A percentile compares a stretch with the other conserved stretches of the same genome.
Evolutionary conservation across 1,140 invertebrate species (phyloP).

Genomic region (Papilio polyxenes): DNA sequence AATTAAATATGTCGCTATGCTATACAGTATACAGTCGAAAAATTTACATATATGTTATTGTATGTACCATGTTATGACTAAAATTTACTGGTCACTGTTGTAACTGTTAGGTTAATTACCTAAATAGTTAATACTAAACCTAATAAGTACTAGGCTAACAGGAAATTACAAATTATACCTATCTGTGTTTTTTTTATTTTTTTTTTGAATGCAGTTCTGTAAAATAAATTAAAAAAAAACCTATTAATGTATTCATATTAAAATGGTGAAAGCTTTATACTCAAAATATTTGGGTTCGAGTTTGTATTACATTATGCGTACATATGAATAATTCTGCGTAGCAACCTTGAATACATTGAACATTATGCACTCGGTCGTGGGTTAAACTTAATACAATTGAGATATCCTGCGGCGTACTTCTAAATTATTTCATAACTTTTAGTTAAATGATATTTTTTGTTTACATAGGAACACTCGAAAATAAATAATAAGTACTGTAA

Average conservation of each 20-base stretch:
- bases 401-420: conserved; percentile 6
- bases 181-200: too few species aligned
- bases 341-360: conserved; percentile 27
- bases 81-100: not conserved
- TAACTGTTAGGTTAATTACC: not conserved
- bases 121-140: too few species aligned
- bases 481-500: too few species aligned
- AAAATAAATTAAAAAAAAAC: too few species aligned
- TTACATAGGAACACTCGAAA: not conserved
- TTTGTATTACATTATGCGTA: not conserved
- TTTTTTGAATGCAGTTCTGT: too few species aligned
- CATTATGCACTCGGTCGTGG: conserved; percentile 11
- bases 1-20: not conserved
- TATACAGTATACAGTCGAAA: conserved; percentile 7
- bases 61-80: not conserved
- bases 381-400: conserved; percentile 19
- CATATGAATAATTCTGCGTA: not conserved
- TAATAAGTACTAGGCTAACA: not conserved
- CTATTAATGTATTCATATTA: too few species aligned
- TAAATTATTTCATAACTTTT: conserved; percentile 8
- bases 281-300: not conserved
- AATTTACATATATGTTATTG: not conserved
- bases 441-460: not conserved
- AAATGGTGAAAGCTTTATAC: not conserved
- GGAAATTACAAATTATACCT: not conserved